A percentile compares a stretch with the other conserved stretches of the same genome.
Conservation (phyloP, 2,113 vertebrate species). For the Periophthalmus modestus region DNA sequence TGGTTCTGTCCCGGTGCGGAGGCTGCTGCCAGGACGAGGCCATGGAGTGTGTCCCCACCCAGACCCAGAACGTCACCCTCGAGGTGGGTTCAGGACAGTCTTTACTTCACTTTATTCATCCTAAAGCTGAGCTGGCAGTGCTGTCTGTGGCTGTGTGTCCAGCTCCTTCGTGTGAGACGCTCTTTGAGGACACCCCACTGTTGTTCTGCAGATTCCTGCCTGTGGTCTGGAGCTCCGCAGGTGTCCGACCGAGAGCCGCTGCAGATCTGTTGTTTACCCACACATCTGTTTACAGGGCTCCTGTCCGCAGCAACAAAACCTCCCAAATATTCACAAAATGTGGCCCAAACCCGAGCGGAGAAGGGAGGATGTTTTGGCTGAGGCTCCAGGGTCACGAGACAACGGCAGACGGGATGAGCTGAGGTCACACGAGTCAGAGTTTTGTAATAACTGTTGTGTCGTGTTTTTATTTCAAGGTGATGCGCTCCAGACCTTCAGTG, state of each 20-base stretch:
- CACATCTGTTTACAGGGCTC: conserved; percentile 38
- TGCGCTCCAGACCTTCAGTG: conserved; percentile 49
- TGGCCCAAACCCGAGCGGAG: background rate
- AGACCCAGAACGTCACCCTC: conserved; percentile 86
- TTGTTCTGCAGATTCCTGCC: background rate
- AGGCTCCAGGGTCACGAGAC: background rate
- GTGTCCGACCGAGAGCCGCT: conserved; percentile 25
- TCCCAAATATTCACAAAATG: conserved; percentile 4
- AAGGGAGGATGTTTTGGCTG: background rate
- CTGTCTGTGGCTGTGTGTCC: too few species aligned
- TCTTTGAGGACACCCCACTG: background rate
- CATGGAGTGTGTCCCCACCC: conserved; percentile 86
- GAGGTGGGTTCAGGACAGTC: conserved; percentile 74
- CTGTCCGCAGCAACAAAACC: conserved; percentile 3
- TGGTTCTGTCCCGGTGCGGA: conserved; percentile 87
- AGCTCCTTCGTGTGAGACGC: too few species aligned
- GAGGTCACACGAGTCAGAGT: background rate
- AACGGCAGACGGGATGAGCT: background rate
- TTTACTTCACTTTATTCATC: too few species aligned
- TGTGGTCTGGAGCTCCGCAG: background rate
- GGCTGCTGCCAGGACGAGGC: conserved; percentile 92
- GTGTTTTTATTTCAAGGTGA: conserved; percentile 59
- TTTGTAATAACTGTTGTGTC: conserved; percentile 12
- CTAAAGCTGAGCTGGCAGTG: too few species aligned
- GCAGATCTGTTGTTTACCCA: conserved; percentile 40